Conservation (phyloP, 2,113 vertebrate species). For the Syngnathoides biaculeatus region DNA sequence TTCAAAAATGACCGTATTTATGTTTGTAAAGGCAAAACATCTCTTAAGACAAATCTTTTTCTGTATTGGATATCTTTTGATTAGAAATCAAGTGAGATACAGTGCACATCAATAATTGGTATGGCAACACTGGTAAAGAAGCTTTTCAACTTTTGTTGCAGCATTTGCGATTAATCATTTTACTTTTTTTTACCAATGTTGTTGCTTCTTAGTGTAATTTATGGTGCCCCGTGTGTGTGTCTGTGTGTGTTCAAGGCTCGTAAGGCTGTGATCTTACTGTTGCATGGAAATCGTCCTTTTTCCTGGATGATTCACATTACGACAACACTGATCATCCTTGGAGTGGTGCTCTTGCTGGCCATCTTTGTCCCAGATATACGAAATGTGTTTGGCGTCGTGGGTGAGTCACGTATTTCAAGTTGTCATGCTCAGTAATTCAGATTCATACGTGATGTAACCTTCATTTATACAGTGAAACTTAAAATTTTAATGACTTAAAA, state of each 20-base stretch:
- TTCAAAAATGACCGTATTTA: too few species aligned
- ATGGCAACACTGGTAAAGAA: too few species aligned
- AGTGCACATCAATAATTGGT: too few species aligned
- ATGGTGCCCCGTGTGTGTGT: not conserved
- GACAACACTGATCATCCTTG: constrained; percentile 77
- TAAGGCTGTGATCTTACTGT: constrained; percentile 80
- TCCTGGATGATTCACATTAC: constrained; percentile 81
- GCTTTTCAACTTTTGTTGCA: too few species aligned
- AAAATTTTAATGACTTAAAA: too few species aligned
- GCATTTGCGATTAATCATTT: too few species aligned
- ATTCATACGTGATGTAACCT: not conserved
- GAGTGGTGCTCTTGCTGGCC: constrained; percentile 81
- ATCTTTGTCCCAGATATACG: constrained; percentile 90
- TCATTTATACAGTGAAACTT: not conserved
- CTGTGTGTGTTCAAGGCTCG: constrained; percentile 75
- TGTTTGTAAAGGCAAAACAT: too few species aligned
- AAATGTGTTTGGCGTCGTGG: constrained; percentile 87
- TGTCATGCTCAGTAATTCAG: not conserved
- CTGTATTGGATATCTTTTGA: too few species aligned
- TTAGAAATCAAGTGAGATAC: too few species aligned
- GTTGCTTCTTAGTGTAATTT: not conserved
- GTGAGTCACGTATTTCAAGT: constrained; percentile 66
- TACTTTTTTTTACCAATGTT: too few species aligned
- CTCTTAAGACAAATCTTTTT: too few species aligned
- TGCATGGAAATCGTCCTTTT: constrained; percentile 74